Percentiles rank a stretch among this genome's conserved stretches.
phyloP scores from a whole-genome alignment of 2,888 invertebrate genomes.

The Andrena marginata region DNA sequence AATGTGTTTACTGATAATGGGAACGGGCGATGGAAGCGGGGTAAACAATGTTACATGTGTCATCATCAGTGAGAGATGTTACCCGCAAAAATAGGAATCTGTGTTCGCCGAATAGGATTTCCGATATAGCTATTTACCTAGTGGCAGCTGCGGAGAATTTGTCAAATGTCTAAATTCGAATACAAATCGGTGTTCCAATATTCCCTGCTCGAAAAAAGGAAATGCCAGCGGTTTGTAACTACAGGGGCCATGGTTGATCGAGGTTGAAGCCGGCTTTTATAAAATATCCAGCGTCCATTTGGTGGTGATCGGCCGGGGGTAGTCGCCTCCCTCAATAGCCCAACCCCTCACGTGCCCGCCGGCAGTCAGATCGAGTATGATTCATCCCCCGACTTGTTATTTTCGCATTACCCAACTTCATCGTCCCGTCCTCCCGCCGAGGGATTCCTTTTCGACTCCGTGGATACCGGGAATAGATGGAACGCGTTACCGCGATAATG shows the following conservation, averaged over 20 bases:
- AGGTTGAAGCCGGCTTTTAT: conserved; percentile 14
- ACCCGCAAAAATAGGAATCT: no score
- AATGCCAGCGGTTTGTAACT: conserved; percentile 16
- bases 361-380: conserved; percentile 70
- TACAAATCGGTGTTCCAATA: neutral
- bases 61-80: neutral
- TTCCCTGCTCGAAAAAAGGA: neutral
- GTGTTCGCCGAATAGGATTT: no score
- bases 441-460: conserved; percentile 71
- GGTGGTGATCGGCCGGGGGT: neutral
- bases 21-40: neutral
- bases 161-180: neutral
- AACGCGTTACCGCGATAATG: conserved; percentile 76
- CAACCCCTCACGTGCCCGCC: conserved; percentile 59
- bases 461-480: conserved; percentile 67
- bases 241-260: neutral
- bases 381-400: conserved; percentile 77
- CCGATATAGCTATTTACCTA: neutral
- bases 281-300: conserved; percentile 48
- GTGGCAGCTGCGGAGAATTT: neutral
- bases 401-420: conserved; percentile 78
- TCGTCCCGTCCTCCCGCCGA: conserved; percentile 58
- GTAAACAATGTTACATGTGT: conserved; percentile 19
- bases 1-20: neutral
- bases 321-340: conserved; percentile 30